Conservation (phyloP, 1,140 invertebrate species). For the Hetaerina americana region DNA sequence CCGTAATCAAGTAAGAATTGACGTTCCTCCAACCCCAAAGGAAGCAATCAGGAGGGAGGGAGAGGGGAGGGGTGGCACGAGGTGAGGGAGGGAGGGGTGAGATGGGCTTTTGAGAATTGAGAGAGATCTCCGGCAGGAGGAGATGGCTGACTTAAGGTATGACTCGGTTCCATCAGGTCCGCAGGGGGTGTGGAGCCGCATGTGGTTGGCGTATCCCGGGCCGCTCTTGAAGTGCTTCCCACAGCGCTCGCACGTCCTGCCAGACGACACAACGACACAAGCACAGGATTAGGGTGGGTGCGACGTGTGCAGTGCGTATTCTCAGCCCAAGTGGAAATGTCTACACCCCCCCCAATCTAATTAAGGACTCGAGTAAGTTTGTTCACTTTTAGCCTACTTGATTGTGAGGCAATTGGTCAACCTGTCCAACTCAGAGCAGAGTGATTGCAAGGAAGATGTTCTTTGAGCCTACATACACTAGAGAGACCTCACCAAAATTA, state of each 20-base stretch:
- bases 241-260: conserved; percentile 2
- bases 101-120: too few species aligned
- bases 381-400: too few species aligned
- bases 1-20: too few species aligned
- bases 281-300: background rate
- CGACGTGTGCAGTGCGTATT: background rate
- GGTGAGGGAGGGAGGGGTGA: background rate
- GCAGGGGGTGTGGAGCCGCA: conserved; percentile 1
- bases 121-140: background rate
- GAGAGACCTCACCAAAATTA: too few species aligned
- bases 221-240: background rate
- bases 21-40: background rate
- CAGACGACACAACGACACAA: background rate
- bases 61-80: background rate
- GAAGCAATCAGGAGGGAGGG: too few species aligned
- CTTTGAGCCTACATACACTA: too few species aligned
- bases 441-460: too few species aligned
- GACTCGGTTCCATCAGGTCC: background rate
- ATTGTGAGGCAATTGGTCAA: too few species aligned
- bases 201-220: conserved; percentile 4
- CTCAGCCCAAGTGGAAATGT: too few species aligned
- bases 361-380: too few species aligned
- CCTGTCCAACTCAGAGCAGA: too few species aligned
- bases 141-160: background rate
- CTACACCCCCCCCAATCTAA: too few species aligned